Evolutionary conservation across 2,888 invertebrate species (phyloP).

Genomic region (Lycocerus yunnanus): DNA sequence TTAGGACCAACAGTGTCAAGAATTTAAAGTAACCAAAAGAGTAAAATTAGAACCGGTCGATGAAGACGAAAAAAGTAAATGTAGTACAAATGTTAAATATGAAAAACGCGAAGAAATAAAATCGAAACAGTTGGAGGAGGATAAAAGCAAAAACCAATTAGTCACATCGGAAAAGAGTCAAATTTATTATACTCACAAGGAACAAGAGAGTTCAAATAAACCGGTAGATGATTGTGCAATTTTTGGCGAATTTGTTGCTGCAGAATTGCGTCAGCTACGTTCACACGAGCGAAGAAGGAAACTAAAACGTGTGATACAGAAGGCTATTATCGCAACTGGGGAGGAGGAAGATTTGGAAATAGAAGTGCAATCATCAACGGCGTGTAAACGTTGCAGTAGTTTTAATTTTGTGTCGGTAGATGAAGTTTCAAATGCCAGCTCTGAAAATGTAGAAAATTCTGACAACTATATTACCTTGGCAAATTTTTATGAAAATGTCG

Average conservation of each 20-base stretch:
- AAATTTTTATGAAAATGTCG: background rate
- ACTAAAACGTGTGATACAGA: background rate
- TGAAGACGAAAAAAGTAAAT: too few relatives aligned
- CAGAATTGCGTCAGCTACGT: background rate
- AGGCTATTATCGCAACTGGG: background rate
- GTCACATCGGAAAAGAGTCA: background rate
- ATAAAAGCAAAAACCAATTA: background rate
- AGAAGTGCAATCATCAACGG: background rate
- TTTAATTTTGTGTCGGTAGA: background rate
- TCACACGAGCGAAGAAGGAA: background rate
- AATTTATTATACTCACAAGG: background rate
- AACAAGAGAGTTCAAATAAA: background rate
- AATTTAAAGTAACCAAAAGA: background rate
- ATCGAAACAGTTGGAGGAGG: background rate
- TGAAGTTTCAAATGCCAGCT: background rate
- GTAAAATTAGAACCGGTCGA: background rate
- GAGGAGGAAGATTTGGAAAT: background rate
- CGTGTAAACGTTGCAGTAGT: background rate
- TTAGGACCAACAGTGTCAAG: background rate
- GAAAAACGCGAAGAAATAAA: background rate
- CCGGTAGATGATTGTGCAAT: background rate
- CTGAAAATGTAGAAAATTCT: background rate
- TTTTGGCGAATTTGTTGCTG: background rate
- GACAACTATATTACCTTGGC: background rate
- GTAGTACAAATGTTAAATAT: background rate